Conservation (phyloP, 2,797 vertebrate genomes). For the Rhinogobio ventralis region DNA sequence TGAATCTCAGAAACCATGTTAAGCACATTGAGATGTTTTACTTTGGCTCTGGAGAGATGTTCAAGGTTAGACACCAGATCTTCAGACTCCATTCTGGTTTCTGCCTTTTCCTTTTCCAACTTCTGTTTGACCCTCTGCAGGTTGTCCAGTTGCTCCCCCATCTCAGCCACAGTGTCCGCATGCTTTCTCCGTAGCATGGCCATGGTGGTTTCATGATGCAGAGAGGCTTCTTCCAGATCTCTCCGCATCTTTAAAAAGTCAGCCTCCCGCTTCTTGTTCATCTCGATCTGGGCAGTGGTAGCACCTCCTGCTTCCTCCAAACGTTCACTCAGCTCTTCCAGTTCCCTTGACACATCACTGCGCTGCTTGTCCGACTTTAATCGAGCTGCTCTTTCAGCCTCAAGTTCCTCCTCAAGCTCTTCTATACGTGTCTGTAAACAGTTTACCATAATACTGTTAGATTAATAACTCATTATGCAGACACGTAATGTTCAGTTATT, state of each 20-base stretch:
- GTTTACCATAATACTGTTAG: neutral
- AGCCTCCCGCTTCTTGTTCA: constrained; percentile 89
- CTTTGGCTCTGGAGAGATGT: constrained; percentile 86
- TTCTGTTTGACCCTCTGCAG: constrained; percentile 90
- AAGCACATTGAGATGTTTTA: constrained; percentile 55
- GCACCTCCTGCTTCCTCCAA: constrained; percentile 91
- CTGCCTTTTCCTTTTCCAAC: constrained; percentile 92
- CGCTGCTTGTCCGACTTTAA: constrained; percentile 90
- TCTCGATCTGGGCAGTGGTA: constrained; percentile 86
- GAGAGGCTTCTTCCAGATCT: constrained; percentile 88
- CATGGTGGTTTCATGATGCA: constrained; percentile 84
- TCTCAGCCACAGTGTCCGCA: constrained; percentile 81
- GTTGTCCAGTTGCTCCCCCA: constrained; percentile 87
- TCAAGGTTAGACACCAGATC: constrained; percentile 86
- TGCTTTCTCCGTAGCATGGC: constrained; percentile 88
- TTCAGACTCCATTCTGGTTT: constrained; percentile 89
- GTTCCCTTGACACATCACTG: constrained; percentile 84
- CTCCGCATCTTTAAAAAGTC: constrained; percentile 88
- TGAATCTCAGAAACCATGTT: neutral
- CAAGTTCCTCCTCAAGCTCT: constrained; percentile 91
- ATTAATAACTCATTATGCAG: neutral
- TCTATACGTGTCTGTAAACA: constrained; percentile 84
- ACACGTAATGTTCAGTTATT: neutral
- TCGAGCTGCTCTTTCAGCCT: constrained; percentile 85
- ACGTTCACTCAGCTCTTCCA: constrained; percentile 91